Percentiles rank a stretch among this genome's conserved stretches.
Conservation (phyloP, 2,888 invertebrate species). For the Tachystola acroxantha region DNA sequence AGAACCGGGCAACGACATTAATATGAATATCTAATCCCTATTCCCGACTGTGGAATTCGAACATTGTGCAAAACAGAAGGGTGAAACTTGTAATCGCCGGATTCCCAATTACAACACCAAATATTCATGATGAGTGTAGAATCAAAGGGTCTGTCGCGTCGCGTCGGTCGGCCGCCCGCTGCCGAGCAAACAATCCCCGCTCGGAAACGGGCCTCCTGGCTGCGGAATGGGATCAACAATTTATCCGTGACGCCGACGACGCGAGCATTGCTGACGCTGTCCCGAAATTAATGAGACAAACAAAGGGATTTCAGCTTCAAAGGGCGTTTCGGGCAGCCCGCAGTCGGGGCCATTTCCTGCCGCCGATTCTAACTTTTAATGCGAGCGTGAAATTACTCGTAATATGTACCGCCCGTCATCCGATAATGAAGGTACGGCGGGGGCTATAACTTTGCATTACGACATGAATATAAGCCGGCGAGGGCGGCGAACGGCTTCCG, state of each 20-base stretch:
- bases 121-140: too few species aligned
- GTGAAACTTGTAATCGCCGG: too few species aligned
- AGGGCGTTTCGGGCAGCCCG: background rate
- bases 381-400: background rate
- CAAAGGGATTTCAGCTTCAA: background rate
- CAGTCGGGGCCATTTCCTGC: background rate
- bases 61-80: too few species aligned
- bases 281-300: slow-evolving; percentile 8
- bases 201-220: slow-evolving; percentile 6
- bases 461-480: background rate
- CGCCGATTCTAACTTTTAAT: background rate
- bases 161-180: too few species aligned
- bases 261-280: background rate
- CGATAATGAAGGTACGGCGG: background rate
- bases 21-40: too few species aligned
- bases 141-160: too few species aligned
- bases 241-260: slow-evolving; percentile 13
- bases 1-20: too few species aligned
- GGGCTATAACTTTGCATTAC: background rate
- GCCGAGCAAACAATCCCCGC: background rate
- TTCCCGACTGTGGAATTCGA: too few species aligned
- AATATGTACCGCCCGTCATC: background rate
- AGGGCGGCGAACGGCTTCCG: slow-evolving; percentile 6
- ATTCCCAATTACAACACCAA: too few species aligned
- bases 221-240: slow-evolving; percentile 14